Percentiles rank a stretch among this genome's conserved stretches.
Conservation (phyloP, 1,140 invertebrate species). For the Bombus impatiens region DNA sequence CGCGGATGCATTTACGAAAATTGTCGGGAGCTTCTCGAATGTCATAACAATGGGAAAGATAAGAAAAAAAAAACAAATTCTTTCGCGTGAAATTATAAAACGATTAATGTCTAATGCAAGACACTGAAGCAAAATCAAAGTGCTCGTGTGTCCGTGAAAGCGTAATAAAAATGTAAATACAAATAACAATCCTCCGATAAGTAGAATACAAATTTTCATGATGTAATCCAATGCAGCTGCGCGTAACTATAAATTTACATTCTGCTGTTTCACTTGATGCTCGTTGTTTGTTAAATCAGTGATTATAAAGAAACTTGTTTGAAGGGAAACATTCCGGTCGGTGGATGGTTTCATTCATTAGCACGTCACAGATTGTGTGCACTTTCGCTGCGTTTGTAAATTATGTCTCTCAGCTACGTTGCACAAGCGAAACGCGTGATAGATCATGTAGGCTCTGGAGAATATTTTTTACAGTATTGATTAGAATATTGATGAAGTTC, state of each 20-base stretch:
- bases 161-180: neutral
- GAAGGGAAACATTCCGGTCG: slow-evolving; percentile 12
- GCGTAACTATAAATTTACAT: neutral
- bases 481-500: neutral
- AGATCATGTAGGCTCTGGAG: neutral
- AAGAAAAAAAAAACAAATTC: neutral
- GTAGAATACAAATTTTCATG: neutral
- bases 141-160: neutral
- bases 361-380: slow-evolving; percentile 18
- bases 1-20: slow-evolving; percentile 47
- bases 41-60: neutral
- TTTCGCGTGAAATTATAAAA: neutral
- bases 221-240: neutral
- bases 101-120: neutral
- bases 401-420: slow-evolving; percentile 33
- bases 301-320: neutral
- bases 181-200: neutral
- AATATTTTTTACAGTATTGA: neutral
- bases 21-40: neutral
- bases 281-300: neutral
- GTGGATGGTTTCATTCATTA: slow-evolving; percentile 54
- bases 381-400: slow-evolving; percentile 57
- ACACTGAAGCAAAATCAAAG: neutral
- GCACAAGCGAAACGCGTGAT: neutral
- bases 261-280: neutral